A percentile compares a stretch with the other conserved stretches of the same genome.
These are phyloP conservation scores for Hydrocynus forskahlii DNA, from an alignment of 2,797 vertebrate genomes.

Conservation along the genomic window DNA sequence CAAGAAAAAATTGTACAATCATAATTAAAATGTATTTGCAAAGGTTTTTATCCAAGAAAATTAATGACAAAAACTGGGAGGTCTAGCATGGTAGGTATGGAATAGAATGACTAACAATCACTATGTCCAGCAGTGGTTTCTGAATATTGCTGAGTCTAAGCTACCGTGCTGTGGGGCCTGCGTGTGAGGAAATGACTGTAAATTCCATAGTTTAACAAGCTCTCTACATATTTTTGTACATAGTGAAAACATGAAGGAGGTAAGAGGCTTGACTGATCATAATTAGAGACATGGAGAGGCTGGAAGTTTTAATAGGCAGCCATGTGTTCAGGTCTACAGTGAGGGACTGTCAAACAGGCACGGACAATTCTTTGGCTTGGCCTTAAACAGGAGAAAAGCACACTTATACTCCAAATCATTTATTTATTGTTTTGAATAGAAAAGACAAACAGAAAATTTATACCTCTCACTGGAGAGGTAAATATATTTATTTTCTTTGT, in stretches of 20 bases:
- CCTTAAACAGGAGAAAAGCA: not conserved
- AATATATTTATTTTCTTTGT: not conserved
- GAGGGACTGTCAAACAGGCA: constrained; percentile 72
- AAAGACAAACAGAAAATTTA: too few relatives aligned
- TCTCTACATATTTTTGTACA: constrained; percentile 45
- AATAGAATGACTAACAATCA: too few relatives aligned
- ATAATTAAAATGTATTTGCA: too few relatives aligned
- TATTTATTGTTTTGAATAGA: not conserved
- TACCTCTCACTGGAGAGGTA: too few relatives aligned
- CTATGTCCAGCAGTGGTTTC: too few relatives aligned
- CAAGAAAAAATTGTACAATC: too few relatives aligned
- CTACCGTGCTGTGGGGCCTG: not conserved
- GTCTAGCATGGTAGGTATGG: too few relatives aligned
- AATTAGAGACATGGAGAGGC: constrained; percentile 51
- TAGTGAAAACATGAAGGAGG: constrained; percentile 48
- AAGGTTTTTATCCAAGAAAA: too few relatives aligned
- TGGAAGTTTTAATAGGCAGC: constrained; percentile 53
- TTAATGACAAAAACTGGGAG: too few relatives aligned
- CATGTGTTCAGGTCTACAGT: constrained; percentile 77
- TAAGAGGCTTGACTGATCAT: constrained; percentile 40
- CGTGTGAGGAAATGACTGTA: constrained; percentile 2
- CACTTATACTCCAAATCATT: not conserved
- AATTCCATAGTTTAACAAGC: constrained; percentile 43
- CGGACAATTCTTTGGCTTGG: constrained; percentile 23
- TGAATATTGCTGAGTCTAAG: too few relatives aligned